Evolutionary conservation across 1,140 invertebrate species (phyloP).

Genomic region (Cardiocondyla obscurior): DNA sequence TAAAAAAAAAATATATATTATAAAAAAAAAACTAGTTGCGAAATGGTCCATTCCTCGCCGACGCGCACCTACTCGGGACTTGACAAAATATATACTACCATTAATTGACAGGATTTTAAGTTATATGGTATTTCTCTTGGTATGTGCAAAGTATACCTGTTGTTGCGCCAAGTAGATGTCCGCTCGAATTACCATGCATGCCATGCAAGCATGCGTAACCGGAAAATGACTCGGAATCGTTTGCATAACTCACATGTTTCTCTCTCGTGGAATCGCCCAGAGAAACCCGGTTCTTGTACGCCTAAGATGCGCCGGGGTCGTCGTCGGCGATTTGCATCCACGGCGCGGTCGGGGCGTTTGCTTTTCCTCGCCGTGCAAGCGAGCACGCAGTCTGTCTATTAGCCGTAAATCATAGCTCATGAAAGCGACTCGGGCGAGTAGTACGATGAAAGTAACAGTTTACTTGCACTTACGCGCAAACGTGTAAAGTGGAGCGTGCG

Average conservation of each 20-base stretch:
- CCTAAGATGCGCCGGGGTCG: neutral
- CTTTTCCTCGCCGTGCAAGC: conserved; percentile 28
- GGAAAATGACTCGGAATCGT: conserved; percentile 51
- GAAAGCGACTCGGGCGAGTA: conserved; percentile 60
- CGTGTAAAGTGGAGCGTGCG: conserved; percentile 46
- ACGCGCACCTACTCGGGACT: neutral
- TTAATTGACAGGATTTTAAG: neutral
- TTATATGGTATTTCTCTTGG: neutral
- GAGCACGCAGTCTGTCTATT: conserved; percentile 45
- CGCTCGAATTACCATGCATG: conserved; percentile 38
- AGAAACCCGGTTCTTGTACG: conserved; percentile 9
- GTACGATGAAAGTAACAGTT: conserved; percentile 59
- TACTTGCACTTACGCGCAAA: conserved; percentile 40
- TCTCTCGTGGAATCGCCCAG: conserved; percentile 17
- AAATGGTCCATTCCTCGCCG: neutral
- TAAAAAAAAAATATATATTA: too few relatives aligned
- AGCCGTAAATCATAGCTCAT: conserved; percentile 61
- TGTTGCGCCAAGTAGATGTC: conserved; percentile 24
- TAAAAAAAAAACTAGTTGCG: too few relatives aligned
- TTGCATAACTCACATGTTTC: conserved; percentile 49
- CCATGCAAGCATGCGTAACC: conserved; percentile 49
- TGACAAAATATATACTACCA: neutral
- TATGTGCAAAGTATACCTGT: conserved; percentile 13
- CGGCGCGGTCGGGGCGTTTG: conserved; percentile 15
- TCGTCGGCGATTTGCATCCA: conserved; percentile 23